These are phyloP conservation scores for Amphipoea lucens DNA, from an alignment of 2,888 invertebrate genomes.

Conservation along the genomic window DNA sequence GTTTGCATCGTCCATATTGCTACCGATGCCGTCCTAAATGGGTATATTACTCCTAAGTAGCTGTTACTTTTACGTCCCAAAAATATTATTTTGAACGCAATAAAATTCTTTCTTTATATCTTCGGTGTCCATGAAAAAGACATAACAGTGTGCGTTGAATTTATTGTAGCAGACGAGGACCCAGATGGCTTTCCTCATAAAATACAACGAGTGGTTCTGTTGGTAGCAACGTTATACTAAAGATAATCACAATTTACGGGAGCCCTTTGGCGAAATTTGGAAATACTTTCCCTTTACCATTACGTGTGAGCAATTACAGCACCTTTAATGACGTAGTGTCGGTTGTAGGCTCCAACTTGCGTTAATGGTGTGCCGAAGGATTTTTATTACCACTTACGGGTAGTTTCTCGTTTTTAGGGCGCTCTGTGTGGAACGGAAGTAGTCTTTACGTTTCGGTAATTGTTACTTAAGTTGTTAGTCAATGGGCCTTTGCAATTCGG, in stretches of 20 bases:
- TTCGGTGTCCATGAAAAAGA: slow-evolving; percentile 88
- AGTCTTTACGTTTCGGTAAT: slow-evolving; percentile 68
- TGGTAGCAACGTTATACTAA: slow-evolving; percentile 86
- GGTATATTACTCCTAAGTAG: slow-evolving; percentile 67
- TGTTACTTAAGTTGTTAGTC: slow-evolving; percentile 66
- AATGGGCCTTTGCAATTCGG: slow-evolving; percentile 52
- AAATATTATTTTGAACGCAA: slow-evolving; percentile 83
- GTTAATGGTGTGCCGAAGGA: slow-evolving; percentile 75
- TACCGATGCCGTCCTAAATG: slow-evolving; percentile 64
- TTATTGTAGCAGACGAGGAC: slow-evolving; percentile 87
- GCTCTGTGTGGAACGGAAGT: slow-evolving; percentile 56
- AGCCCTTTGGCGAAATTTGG: slow-evolving; percentile 81
- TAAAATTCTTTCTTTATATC: slow-evolving; percentile 85
- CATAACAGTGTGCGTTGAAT: slow-evolving; percentile 88
- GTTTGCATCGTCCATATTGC: slow-evolving; percentile 59
- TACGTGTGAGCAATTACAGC: slow-evolving; percentile 84
- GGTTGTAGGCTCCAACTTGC: slow-evolving; percentile 67
- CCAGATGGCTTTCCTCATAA: slow-evolving; percentile 90
- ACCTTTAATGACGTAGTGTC: slow-evolving; percentile 81
- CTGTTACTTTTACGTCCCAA: slow-evolving; percentile 73
- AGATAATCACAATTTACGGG: slow-evolving; percentile 90
- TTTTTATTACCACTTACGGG: slow-evolving; percentile 74
- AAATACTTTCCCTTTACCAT: slow-evolving; percentile 80
- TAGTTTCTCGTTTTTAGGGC: slow-evolving; percentile 63
- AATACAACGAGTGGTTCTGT: slow-evolving; percentile 88